Evolutionary conservation across 23 tunicate genomes (phyloP).

Genomic region (Phallusia fumigata): DNA sequence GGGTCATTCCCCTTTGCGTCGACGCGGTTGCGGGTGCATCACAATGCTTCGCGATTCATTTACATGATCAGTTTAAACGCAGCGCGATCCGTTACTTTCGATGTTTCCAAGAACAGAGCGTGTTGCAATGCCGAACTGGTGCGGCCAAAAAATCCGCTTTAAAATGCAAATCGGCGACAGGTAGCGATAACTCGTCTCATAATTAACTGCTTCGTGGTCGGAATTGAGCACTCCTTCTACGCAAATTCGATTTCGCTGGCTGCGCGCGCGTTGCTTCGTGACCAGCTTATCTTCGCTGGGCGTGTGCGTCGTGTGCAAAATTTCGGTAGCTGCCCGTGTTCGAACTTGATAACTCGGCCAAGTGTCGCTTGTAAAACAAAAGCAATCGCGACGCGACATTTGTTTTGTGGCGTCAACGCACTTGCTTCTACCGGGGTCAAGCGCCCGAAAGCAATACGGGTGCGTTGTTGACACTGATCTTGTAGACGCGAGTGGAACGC

Average conservation of each 20-base stretch:
- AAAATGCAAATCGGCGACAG: background rate
- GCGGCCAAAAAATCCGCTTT: background rate
- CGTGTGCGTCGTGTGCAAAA: no score
- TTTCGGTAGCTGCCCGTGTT: no score
- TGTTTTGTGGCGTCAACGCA: slow-evolving; percentile 1
- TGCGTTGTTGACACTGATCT: slow-evolving; percentile 5
- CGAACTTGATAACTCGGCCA: background rate
- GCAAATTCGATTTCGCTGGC: no score
- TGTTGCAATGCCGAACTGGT: background rate
- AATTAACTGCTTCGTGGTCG: no score
- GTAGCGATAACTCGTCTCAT: background rate
- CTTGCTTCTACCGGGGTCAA: background rate
- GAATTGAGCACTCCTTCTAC: no score
- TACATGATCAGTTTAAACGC: background rate
- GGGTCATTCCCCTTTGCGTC: no score
- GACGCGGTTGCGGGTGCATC: no score
- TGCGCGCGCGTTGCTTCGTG: no score
- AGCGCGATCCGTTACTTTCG: background rate
- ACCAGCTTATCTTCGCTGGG: no score
- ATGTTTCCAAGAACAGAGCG: background rate
- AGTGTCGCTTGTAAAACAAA: slow-evolving; percentile 4
- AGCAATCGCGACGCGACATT: background rate
- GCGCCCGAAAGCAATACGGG: background rate
- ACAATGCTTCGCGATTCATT: no score
- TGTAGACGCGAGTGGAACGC: background rate